These are phyloP conservation scores for Microplitis mediator DNA, from an alignment of 1,140 invertebrate genomes.

Conservation along the genomic window DNA sequence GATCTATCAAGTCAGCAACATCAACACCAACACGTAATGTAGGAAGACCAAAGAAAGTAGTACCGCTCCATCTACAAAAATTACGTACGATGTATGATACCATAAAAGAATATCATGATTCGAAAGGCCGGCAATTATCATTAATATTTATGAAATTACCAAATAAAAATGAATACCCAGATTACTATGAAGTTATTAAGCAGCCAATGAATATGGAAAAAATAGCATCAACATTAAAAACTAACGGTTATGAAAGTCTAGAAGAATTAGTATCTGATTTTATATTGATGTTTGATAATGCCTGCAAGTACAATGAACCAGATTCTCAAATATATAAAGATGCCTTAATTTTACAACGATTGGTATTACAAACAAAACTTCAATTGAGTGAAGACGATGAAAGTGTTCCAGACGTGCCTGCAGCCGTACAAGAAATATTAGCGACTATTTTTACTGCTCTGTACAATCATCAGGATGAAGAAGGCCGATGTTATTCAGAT, in stretches of 20 bases:
- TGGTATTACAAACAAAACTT: slow-evolving; percentile 91
- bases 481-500: slow-evolving; percentile 94
- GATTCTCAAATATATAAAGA: slow-evolving; percentile 99
- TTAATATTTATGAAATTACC: slow-evolving; percentile 95
- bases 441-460: slow-evolving; percentile 90
- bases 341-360: slow-evolving; percentile 88
- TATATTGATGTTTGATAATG: slow-evolving; percentile 98
- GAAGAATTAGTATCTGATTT: slow-evolving; percentile 94
- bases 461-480: slow-evolving; percentile 95
- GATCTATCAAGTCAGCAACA: slow-evolving; percentile 40
- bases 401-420: slow-evolving; percentile 84
- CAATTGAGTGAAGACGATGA: slow-evolving; percentile 86
- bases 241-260: slow-evolving; percentile 78
- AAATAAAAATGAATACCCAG: slow-evolving; percentile 92
- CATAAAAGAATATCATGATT: slow-evolving; percentile 87
- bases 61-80: slow-evolving; percentile 74
- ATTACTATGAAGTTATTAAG: slow-evolving; percentile 98
- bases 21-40: slow-evolving; percentile 54
- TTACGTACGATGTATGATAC: slow-evolving; percentile 88
- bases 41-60: slow-evolving; percentile 61
- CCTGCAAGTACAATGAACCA: slow-evolving; percentile 99
- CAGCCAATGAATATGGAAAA: slow-evolving; percentile 97
- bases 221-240: slow-evolving; percentile 87
- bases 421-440: slow-evolving; percentile 89
- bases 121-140: slow-evolving; percentile 83